Base-by-base conservation (phyloP, 2,797 vertebrate species). In the Iguana delicatissima region DNA sequence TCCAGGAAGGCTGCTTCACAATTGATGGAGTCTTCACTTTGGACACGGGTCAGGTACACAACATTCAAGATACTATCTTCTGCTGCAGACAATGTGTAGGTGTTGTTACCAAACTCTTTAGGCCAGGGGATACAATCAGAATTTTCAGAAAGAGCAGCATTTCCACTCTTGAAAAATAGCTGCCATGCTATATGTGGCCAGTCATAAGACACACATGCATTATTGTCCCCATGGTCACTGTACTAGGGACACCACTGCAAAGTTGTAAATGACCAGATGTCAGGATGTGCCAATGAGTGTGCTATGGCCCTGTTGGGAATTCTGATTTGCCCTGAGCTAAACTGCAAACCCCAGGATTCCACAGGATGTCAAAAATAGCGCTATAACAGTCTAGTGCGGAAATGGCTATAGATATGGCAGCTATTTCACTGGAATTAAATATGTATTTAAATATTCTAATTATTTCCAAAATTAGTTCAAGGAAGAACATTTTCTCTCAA, bases 31-130 rank as follows among this genome's bases (percentile, higher is more conserved):
- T 98, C 26, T 97, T 98, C 92, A 92, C 76, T 81, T 74, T 95
- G 87, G 97, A 97, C 3, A 92, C 94, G 85, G 95, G 97, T 77
- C 97, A 98, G 98, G 98, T 98, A 98, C 20, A 3, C 2, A 1
- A 82, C 24, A n/a, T 1, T 4, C 57, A 14, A 38, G 16, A 74
- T 32, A 29, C 12, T 62, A 16, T 50, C 6, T 9, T 46, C 46
- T 79, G 12, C 24, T 26, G 77, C 77, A 50, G 46, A 46, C 10
- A 29, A 69, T 69, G 32, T 69, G 29, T 32, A 69, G 12, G 13
- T 2, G 10, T 79, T 50, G 4, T 4, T 50, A 79, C 77, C 46
- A 46, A 79, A 69, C 67, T 29, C 8, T 79, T 24, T 76, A 46
- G 46, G 46, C 42, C 24, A 79, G 24, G 24, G 9, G 13, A 79